Conservation (phyloP, 2,888 invertebrate species). For the Cosmopolites sordidus region DNA sequence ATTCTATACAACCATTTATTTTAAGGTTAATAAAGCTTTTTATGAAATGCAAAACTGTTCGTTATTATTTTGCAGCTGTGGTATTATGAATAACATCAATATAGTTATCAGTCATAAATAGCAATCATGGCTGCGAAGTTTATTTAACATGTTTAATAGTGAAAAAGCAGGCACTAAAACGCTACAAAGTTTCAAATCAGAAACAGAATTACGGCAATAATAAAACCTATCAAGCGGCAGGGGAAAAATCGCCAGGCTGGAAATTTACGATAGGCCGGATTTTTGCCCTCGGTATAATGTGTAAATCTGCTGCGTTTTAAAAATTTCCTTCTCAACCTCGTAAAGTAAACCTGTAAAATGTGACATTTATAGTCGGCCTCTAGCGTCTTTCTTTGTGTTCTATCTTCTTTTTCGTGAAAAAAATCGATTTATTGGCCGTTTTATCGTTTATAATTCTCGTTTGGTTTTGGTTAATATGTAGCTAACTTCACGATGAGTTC, state of each 20-base stretch:
- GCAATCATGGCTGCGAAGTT: too few relatives aligned
- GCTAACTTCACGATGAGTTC: too few relatives aligned
- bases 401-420: neutral
- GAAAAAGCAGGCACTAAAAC: neutral
- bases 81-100: too few relatives aligned
- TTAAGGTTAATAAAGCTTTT: too few relatives aligned
- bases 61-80: too few relatives aligned
- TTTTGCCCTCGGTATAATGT: slow-evolving; percentile 11
- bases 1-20: too few relatives aligned
- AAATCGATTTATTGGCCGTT: slow-evolving; percentile 4
- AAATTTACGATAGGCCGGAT: slow-evolving; percentile 1
- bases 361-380: slow-evolving; percentile 19
- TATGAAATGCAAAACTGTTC: too few relatives aligned
- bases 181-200: neutral
- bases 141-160: too few relatives aligned
- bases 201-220: neutral
- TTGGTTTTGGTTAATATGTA: too few relatives aligned
- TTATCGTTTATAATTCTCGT: neutral
- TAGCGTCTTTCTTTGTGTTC: neutral
- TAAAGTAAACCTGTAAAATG: slow-evolving; percentile 25
- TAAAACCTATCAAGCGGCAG: neutral
- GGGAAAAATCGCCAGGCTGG: neutral
- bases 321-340: slow-evolving; percentile 18
- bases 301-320: slow-evolving; percentile 19
- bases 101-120: too few relatives aligned